Conservation (phyloP, 2,113 vertebrate genomes). For the Laticauda colubrina region DNA sequence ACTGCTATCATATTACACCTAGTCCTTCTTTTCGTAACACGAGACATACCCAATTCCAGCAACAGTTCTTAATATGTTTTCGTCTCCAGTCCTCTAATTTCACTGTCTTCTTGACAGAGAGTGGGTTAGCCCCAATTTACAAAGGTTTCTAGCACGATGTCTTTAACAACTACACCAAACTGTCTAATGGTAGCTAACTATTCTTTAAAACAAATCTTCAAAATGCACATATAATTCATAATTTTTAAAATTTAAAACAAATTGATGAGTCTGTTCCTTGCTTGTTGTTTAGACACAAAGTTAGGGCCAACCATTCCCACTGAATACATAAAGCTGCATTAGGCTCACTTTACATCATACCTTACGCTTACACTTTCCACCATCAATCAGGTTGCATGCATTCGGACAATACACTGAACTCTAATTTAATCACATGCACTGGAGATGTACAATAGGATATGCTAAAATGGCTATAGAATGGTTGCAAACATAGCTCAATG, state of each 20-base stretch:
- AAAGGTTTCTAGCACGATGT: not conserved
- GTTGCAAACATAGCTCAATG: not conserved
- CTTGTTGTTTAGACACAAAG: not conserved
- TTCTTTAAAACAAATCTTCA: not conserved
- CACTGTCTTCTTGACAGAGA: not conserved
- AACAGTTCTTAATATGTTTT: no score
- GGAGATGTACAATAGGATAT: not conserved
- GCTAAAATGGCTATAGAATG: not conserved
- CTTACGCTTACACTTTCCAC: not conserved
- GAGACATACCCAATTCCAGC: no score
- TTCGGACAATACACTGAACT: not conserved
- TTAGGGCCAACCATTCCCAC: not conserved
- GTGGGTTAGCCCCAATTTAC: not conserved
- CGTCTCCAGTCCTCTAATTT: not conserved
- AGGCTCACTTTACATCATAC: not conserved
- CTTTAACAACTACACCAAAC: not conserved
- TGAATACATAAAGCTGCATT: not conserved
- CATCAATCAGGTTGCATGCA: not conserved
- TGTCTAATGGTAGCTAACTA: not conserved
- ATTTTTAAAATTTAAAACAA: not conserved
- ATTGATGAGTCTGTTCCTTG: not conserved
- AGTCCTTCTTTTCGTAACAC: no score
- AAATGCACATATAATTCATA: not conserved
- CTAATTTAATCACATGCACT: not conserved
- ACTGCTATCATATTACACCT: no score